Evolutionary conservation across 2,888 invertebrate genomes (phyloP), one percentile per base, ranked within the genome.

Genomic region (Troides helena): DNA sequence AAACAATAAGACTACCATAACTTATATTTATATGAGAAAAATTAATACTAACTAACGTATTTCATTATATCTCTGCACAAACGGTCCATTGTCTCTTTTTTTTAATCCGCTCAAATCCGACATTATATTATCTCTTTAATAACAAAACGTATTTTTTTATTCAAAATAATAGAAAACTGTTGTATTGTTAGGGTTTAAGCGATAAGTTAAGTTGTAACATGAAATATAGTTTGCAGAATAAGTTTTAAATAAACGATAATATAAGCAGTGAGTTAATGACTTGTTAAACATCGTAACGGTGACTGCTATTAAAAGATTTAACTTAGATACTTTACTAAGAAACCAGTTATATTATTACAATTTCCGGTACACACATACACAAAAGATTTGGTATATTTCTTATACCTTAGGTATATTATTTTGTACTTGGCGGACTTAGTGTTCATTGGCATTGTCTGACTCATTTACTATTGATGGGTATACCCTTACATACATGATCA

Each of bases 11-110:
- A 58, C 17, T n/a, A 7, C n/a, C 7, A 18, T 18, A 53, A 18
- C 14, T 53, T 43, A n/a, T 56, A 67, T 57, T 67, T 23, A 62
- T 62, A 67, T 67, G 67, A 57, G 67, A 67, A 67, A 60, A 67
- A 62, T 62, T 56, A 62, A 18, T 43, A 43, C 43, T 25, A 43
- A 67, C 43, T 36, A 21, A n/a, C n/a, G 56, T 46, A 46, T 62
- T 30, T 43, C 46, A 68, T 68, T 63, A 50, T 68, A 14, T 23
- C 23, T 8, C 7, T n/a, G 14, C 64, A 50, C 46, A 58, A 63
- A 68, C 63, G 57, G 39, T 53, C 68, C 53, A 68, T 68, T 68
- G 68, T 68, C 59, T 68, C 50, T 63, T 67, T 67, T 67, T 46
- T 46, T 14, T 61, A 53, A 53, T 66, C n/a, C 65, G 59, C 61